Percentiles rank a stretch among this genome's conserved stretches.
These are phyloP conservation scores for Lutraria rhynchaena DNA, from an alignment of 1,140 invertebrate genomes.

Conservation along the genomic window DNA sequence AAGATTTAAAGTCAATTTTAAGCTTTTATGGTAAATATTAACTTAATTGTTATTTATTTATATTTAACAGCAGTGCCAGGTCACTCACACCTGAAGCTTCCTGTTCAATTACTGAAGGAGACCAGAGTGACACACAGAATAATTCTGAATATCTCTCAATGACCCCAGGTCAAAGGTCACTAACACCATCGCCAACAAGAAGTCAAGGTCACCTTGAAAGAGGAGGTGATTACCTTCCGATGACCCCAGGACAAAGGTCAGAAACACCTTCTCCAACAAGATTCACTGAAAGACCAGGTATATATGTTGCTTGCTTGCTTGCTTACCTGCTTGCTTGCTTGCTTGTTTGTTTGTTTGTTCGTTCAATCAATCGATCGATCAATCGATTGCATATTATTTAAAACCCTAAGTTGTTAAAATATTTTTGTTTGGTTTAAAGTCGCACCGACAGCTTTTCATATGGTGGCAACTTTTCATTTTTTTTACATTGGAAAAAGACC, in stretches of 20 bases:
- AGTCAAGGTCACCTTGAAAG: slow-evolving; percentile 3
- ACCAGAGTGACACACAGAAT: background rate
- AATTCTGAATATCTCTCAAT: slow-evolving; percentile 56
- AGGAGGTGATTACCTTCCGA: slow-evolving; percentile 25
- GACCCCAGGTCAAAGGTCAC: slow-evolving; percentile 55
- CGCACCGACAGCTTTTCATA: too few species aligned
- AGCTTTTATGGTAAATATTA: too few species aligned
- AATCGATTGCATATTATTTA: too few species aligned
- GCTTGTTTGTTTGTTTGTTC: too few species aligned
- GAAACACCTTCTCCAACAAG: slow-evolving; percentile 42
- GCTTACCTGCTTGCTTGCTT: too few species aligned
- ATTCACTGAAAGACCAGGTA: slow-evolving; percentile 46
- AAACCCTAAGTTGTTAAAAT: too few species aligned
- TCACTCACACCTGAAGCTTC: slow-evolving; percentile 52
- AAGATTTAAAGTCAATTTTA: too few species aligned
- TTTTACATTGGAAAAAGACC: too few species aligned
- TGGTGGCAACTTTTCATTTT: too few species aligned
- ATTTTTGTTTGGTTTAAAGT: too few species aligned
- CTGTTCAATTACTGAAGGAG: slow-evolving; percentile 42
- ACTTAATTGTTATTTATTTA: background rate
- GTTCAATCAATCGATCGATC: too few species aligned
- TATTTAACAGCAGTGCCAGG: slow-evolving; percentile 41
- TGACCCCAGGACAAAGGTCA: slow-evolving; percentile 44
- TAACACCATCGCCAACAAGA: slow-evolving; percentile 46
- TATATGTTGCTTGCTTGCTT: too few species aligned